Evolutionary conservation across 2,888 invertebrate genomes (phyloP), one percentile per base, ranked within the genome.

Genomic region (Lordiphosa fenestrarum): DNA sequence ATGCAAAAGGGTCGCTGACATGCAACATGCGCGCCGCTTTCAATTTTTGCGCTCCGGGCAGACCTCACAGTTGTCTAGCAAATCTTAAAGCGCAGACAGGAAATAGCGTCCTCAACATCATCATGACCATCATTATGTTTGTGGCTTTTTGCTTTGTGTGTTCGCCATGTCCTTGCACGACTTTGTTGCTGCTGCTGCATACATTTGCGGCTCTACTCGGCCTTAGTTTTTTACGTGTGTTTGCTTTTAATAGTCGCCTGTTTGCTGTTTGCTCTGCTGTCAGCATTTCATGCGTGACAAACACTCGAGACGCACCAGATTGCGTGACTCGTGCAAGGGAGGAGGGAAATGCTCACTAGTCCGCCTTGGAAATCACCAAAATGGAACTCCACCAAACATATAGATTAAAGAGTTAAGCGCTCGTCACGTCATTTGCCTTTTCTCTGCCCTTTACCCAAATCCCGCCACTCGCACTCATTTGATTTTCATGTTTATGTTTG

Each of bases 61-160:
- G 13, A 10, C 33, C 21, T 13, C 39, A 9, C 9, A 13, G 39
- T 21, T 51, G 83, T 84, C 80, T 82, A 85, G 85, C 57, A 74
- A 72, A 84, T 72, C 80, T 80, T 74, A 74, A 75, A 80, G 80
- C 67, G 72, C 76, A 80, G 80, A 80, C 80, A 80, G 80, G 85
- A 80, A 84, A 80, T 84, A 67, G 70, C 42, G 42, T 54, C 58
- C 41, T 33, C 46, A 48, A 25, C 51, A 54, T 55, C 57, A 57
- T 59, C 53, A 60, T 53, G 51, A 51, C 49, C 48, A 38, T 9
- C 50, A 56, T n/a, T 44, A 60, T 48, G 53, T 48, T 53, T 81
- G 73, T 69, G 77, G 84, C 66, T 69, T 66, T 71, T 66, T 65
- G 64, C 47, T 49, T 69, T 69, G 59, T 57, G 13, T 59, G 60